These are phyloP conservation scores for Sebastes trivittatus DNA, from an alignment of 2,797 vertebrate species.

Conservation along the genomic window DNA sequence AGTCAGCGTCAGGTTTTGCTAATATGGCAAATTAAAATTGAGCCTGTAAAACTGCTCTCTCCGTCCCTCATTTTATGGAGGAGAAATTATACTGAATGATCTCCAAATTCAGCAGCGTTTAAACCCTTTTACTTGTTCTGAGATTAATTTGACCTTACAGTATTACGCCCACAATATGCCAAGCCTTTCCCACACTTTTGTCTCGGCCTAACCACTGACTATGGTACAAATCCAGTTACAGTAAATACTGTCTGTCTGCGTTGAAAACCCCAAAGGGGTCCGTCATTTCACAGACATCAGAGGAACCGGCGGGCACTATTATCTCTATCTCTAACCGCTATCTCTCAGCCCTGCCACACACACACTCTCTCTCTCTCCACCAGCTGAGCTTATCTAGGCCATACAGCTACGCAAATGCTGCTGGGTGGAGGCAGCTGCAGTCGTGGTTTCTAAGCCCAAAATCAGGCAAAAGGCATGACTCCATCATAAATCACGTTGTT, in stretches of 20 bases:
- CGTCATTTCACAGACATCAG: conserved; percentile 64
- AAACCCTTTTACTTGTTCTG: conserved; percentile 21
- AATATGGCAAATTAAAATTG: background rate
- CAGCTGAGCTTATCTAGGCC: conserved; percentile 63
- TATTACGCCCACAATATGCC: conserved; percentile 40
- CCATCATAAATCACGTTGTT: conserved; percentile 27
- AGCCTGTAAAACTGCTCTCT: background rate
- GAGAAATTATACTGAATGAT: conserved; percentile 6
- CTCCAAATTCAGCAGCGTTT: background rate
- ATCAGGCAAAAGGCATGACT: conserved; percentile 22
- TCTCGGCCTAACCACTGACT: conserved; percentile 25
- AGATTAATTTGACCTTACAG: conserved; percentile 46
- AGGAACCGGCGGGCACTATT: conserved; percentile 52
- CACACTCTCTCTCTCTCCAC: conserved; percentile 12
- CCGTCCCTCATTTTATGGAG: background rate
- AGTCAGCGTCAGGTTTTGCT: background rate
- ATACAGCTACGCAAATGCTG: conserved; percentile 31
- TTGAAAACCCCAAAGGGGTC: conserved; percentile 56
- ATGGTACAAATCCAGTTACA: conserved; percentile 49
- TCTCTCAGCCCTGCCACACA: conserved; percentile 43
- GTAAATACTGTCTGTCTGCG: conserved; percentile 26
- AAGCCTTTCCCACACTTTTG: conserved; percentile 57
- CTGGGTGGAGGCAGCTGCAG: conserved; percentile 33
- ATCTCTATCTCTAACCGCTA: conserved; percentile 61
- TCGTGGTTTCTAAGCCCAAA: conserved; percentile 20